A percentile compares a stretch with the other conserved stretches of the same genome.
phyloP scores from a whole-genome alignment of 2,888 invertebrate genomes.

The Rhyacophila evoluta region DNA sequence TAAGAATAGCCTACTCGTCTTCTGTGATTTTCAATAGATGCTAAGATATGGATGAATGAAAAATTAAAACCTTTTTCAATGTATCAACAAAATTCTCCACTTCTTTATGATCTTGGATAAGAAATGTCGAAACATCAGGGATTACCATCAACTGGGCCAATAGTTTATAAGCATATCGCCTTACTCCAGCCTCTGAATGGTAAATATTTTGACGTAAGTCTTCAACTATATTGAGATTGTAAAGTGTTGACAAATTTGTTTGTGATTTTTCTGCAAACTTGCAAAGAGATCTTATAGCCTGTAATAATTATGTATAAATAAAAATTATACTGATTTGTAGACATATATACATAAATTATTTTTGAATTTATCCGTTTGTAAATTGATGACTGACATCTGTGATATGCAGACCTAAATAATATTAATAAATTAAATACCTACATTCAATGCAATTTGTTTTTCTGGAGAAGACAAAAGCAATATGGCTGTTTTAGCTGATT shows the following conservation, averaged over 20 bases:
- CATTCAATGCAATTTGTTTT: conserved; percentile 60
- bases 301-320: too few species aligned
- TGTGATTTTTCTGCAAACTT: conserved; percentile 31
- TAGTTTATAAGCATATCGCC: conserved; percentile 39
- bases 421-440: not conserved
- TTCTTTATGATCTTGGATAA: conserved; percentile 17
- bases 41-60: too few species aligned
- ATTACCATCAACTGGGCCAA: conserved; percentile 28
- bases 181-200: conserved; percentile 11
- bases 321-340: too few species aligned
- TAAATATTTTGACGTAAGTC: not conserved
- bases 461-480: conserved; percentile 64
- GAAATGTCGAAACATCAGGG: conserved; percentile 25
- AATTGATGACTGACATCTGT: too few species aligned
- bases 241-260: conserved; percentile 23
- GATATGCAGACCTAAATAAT: too few species aligned
- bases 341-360: too few species aligned
- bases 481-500: conserved; percentile 66
- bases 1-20: too few species aligned
- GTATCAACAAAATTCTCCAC: not conserved
- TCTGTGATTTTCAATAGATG: too few species aligned
- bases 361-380: too few species aligned
- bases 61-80: conserved; percentile 17
- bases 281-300: conserved; percentile 32
- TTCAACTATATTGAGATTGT: conserved; percentile 13